A percentile compares a stretch with the other conserved stretches of the same genome.
These are phyloP conservation scores for Eidolon helvum DNA, from an alignment of 2,113 vertebrate species.

Conservation along the genomic window DNA sequence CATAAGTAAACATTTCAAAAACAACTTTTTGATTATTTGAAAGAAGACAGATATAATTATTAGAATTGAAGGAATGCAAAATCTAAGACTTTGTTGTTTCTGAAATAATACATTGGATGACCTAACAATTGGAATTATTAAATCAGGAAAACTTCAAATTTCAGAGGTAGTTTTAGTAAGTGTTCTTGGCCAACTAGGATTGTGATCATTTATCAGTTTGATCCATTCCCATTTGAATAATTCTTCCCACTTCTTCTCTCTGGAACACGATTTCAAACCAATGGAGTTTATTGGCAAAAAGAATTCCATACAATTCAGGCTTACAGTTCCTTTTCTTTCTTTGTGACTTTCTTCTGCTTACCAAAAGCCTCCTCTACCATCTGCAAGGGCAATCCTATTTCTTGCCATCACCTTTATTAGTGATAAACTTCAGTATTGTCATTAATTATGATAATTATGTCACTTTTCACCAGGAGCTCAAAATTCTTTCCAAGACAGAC, in stretches of 20 bases:
- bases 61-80: not conserved
- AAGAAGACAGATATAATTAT: not conserved
- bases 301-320: not conserved
- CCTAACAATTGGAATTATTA: not conserved
- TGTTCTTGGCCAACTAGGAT: not conserved
- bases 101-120: not conserved
- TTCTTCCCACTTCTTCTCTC: not conserved
- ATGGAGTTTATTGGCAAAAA: not conserved
- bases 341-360: not conserved
- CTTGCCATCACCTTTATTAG: not conserved
- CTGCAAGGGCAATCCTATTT: not conserved
- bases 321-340: not conserved
- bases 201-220: not conserved
- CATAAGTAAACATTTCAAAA: not conserved
- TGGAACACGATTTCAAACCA: not conserved
- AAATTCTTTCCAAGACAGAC: not conserved
- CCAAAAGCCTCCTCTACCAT: not conserved
- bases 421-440: not conserved
- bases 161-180: not conserved
- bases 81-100: not conserved
- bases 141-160: not conserved
- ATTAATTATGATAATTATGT: not conserved
- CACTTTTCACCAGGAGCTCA: not conserved
- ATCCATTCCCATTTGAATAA: not conserved
- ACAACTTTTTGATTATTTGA: not conserved